A percentile compares a stretch with the other conserved stretches of the same genome.
Conservation (phyloP, 2,888 invertebrate species). For the Meiosimyza platycephala region DNA sequence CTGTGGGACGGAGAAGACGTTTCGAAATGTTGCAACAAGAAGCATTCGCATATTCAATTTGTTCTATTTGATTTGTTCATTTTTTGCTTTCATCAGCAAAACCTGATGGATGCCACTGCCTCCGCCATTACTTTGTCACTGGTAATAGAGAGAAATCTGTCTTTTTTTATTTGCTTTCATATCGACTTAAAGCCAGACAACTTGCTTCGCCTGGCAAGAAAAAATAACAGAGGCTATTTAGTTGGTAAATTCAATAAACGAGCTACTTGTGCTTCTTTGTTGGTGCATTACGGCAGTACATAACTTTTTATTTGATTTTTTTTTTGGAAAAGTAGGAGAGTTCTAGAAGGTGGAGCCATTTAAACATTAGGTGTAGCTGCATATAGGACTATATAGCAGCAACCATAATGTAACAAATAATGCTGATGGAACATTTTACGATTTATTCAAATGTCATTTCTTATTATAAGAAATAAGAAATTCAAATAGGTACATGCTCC, state of each 20-base stretch:
- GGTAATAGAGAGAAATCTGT: neutral
- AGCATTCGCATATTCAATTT: slow-evolving; percentile 40
- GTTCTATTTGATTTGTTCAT: slow-evolving; percentile 42
- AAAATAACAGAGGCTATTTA: neutral
- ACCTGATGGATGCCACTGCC: slow-evolving; percentile 33
- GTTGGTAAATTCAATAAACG: slow-evolving; percentile 22
- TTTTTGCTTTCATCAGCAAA: slow-evolving; percentile 38
- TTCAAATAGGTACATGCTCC: too few species aligned
- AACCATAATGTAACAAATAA: too few species aligned
- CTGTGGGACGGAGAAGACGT: neutral
- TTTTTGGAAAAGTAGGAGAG: too few species aligned
- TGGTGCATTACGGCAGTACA: neutral
- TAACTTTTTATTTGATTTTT: too few species aligned
- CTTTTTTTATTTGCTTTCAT: neutral
- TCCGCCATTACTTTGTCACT: neutral
- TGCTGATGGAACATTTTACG: too few species aligned
- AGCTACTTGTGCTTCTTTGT: slow-evolving; percentile 3
- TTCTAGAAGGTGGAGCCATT: too few species aligned
- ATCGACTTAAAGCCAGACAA: neutral
- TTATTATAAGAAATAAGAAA: too few species aligned
- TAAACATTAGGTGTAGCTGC: too few species aligned
- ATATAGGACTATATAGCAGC: too few species aligned
- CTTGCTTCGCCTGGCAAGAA: neutral
- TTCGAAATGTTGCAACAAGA: neutral
- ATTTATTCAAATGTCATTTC: too few species aligned